Conservation (phyloP, 1,140 invertebrate genomes). For the Mya arenaria region DNA sequence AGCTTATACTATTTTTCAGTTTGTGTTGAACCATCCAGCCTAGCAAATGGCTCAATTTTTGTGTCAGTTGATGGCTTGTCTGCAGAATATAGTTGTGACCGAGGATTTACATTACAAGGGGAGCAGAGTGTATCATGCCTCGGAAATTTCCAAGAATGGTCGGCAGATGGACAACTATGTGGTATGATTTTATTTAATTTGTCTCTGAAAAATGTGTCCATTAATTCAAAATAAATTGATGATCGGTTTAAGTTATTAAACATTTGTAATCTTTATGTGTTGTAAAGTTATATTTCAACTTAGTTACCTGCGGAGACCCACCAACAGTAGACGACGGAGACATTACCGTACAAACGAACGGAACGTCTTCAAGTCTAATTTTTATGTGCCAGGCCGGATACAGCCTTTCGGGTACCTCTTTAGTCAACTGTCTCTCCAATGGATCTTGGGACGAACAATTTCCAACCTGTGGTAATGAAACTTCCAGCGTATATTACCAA, state of each 20-base stretch:
- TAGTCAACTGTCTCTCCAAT: not conserved
- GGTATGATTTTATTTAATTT: no score
- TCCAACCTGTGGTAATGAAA: conserved; percentile 47
- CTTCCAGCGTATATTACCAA: no score
- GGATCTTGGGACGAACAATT: not conserved
- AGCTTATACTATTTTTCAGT: conserved; percentile 9
- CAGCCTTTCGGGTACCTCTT: conserved; percentile 6
- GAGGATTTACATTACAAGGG: conserved; percentile 27
- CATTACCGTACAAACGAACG: conserved; percentile 11
- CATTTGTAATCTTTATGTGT: no score
- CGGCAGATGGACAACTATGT: conserved; percentile 7
- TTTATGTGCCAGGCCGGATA: conserved; percentile 36
- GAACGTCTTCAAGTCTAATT: not conserved
- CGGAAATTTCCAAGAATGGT: conserved; percentile 15
- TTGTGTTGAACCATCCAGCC: not conserved
- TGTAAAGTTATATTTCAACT: no score
- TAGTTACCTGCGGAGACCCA: no score
- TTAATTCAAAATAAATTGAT: no score
- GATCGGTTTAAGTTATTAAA: no score
- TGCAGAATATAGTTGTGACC: conserved; percentile 20
- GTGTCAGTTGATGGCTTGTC: not conserved
- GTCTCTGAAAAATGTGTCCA: no score
- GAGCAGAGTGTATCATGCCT: conserved; percentile 9
- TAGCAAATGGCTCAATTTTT: not conserved
- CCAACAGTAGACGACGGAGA: no score